These are phyloP conservation scores for Aurelia sp. DNA, from an alignment of 30 jellyfish, hydroid and myxozoan species.

Conservation along the genomic window DNA sequence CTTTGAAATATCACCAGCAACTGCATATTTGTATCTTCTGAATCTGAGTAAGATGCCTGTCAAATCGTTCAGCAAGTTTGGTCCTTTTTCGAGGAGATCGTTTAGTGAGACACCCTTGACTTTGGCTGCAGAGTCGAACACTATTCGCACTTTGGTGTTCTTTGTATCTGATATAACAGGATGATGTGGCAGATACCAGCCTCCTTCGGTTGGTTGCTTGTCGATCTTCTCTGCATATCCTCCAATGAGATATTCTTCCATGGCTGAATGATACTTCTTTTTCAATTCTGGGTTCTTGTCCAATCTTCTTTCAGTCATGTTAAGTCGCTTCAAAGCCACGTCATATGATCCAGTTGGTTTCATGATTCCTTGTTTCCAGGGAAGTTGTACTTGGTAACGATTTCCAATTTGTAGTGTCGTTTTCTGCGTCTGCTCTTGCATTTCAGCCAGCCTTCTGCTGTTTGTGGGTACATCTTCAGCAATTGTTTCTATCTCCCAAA, in stretches of 20 bases:
- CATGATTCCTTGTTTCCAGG: background rate
- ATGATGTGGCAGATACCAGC: too few relatives aligned
- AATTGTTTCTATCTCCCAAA: background rate
- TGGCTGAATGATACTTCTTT: too few relatives aligned
- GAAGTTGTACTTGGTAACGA: too few relatives aligned
- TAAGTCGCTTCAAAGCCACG: slow-evolving; percentile 18
- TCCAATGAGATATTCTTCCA: too few relatives aligned
- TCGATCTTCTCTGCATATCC: too few relatives aligned
- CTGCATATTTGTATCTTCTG: slow-evolving; percentile 46
- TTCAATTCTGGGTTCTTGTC: background rate
- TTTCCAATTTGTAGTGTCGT: background rate
- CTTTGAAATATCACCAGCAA: background rate
- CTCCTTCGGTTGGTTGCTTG: too few relatives aligned
- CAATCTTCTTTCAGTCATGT: slow-evolving; percentile 16
- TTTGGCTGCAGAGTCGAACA: too few relatives aligned
- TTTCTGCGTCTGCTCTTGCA: slow-evolving; percentile 13
- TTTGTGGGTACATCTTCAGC: background rate
- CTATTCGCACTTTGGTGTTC: slow-evolving; percentile 20
- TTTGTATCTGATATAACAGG: too few relatives aligned
- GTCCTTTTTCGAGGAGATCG: too few relatives aligned
- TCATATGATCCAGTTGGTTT: slow-evolving; percentile 25
- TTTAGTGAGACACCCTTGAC: too few relatives aligned
- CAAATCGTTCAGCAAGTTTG: slow-evolving; percentile 44
- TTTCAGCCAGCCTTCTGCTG: slow-evolving; percentile 24
- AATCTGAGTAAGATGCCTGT: slow-evolving; percentile 54